These are phyloP conservation scores for Rhabdophis nuchalis DNA, from an alignment of 2,797 vertebrate genomes.

Conservation along the genomic window DNA sequence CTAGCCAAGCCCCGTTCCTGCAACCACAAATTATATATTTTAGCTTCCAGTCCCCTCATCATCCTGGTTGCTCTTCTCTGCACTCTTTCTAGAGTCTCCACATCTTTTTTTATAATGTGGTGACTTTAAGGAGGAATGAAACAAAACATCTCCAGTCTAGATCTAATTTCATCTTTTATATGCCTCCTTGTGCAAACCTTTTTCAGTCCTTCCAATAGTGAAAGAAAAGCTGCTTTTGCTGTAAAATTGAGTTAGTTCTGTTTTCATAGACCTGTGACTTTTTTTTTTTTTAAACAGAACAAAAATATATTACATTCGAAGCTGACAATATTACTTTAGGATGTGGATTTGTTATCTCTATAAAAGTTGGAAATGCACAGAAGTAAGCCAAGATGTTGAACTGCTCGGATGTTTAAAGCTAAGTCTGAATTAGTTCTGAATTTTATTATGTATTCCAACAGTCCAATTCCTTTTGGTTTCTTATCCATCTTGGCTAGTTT, in stretches of 20 bases:
- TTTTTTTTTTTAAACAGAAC: not conserved
- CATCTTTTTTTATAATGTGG: no score
- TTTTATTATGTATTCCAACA: not conserved
- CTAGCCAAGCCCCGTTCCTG: no score
- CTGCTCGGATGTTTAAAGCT: not conserved
- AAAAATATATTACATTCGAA: not conserved
- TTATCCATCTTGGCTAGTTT: not conserved
- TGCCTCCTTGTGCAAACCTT: not conserved
- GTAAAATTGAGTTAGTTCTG: not conserved
- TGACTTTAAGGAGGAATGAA: not conserved
- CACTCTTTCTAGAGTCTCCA: no score
- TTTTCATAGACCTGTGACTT: not conserved
- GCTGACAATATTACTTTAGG: not conserved
- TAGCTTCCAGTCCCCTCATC: no score
- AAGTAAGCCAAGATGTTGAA: not conserved
- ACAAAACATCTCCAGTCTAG: not conserved
- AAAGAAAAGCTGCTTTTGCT: not conserved
- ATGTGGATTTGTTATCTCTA: not conserved
- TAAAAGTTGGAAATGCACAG: not conserved
- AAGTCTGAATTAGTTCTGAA: not conserved
- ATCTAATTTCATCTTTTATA: not conserved
- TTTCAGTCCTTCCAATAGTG: not conserved
- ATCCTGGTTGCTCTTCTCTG: no score
- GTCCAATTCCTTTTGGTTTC: not conserved
- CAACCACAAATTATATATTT: rapidly evolving